These are phyloP conservation scores for Sebastes hubbsi DNA, from an alignment of 2,797 vertebrate genomes.

Conservation along the genomic window DNA sequence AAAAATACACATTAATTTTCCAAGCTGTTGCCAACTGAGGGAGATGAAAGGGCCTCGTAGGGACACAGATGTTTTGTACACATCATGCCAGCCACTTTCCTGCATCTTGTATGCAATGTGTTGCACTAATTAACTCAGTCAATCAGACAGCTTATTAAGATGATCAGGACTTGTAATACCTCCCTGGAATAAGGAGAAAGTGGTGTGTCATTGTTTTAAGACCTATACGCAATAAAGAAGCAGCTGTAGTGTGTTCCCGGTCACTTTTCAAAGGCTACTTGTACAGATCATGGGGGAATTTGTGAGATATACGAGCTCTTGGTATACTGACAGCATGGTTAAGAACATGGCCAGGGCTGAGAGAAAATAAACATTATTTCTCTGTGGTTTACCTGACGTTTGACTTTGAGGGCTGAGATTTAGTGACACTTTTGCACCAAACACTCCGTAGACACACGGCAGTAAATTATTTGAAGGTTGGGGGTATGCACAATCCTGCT, in stretches of 20 bases:
- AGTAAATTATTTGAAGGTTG: constrained; percentile 87
- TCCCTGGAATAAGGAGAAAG: constrained; percentile 7
- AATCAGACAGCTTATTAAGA: background rate
- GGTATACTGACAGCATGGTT: constrained; percentile 77
- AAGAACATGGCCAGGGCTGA: constrained; percentile 78
- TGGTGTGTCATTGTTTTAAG: constrained; percentile 45
- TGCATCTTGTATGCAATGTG: background rate
- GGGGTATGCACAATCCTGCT: constrained; percentile 75
- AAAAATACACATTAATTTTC: background rate
- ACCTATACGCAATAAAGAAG: constrained; percentile 47
- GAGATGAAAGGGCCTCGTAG: background rate
- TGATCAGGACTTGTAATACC: background rate
- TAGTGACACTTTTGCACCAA: constrained; percentile 82
- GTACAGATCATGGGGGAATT: constrained; percentile 69
- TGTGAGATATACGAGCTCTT: constrained; percentile 69
- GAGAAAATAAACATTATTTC: constrained; percentile 89
- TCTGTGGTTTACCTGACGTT: constrained; percentile 84
- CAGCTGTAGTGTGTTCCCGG: constrained; percentile 34
- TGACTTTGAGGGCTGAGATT: constrained; percentile 87
- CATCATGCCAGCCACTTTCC: background rate
- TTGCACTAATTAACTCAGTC: background rate
- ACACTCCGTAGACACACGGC: constrained; percentile 78
- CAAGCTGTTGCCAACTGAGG: background rate
- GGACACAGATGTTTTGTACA: background rate
- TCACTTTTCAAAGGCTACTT: constrained; percentile 68